A percentile compares a stretch with the other conserved stretches of the same genome.
Conservation (phyloP, 1,140 invertebrate genomes). For the Drosophila sucinea region DNA sequence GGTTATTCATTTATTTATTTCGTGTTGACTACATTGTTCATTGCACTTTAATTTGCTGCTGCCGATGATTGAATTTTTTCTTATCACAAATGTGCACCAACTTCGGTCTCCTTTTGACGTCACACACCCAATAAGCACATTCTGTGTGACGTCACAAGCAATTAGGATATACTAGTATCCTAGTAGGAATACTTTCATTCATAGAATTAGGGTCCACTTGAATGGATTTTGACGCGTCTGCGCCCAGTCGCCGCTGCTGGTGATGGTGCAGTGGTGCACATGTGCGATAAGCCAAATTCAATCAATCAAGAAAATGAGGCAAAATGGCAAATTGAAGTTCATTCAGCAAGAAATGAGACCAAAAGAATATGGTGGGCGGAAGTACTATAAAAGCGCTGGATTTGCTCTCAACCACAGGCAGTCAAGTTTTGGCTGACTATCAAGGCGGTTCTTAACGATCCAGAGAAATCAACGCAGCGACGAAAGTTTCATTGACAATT, state of each 20-base stretch:
- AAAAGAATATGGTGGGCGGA: not conserved
- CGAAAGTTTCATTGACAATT: conserved; percentile 19
- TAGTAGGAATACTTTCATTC: conserved; percentile 32
- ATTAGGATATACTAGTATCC: not conserved
- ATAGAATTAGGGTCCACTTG: conserved; percentile 32
- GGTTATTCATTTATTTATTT: conserved; percentile 35
- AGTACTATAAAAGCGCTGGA: conserved; percentile 56
- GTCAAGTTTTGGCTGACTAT: conserved; percentile 47
- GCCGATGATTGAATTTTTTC: conserved; percentile 71
- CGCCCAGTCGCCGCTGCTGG: conserved; percentile 8
- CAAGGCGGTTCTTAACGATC: not conserved
- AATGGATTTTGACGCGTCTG: conserved; percentile 34
- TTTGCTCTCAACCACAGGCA: conserved; percentile 23
- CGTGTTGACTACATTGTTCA: conserved; percentile 49
- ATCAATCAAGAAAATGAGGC: conserved; percentile 63
- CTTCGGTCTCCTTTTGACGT: conserved; percentile 40
- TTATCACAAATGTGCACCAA: conserved; percentile 77
- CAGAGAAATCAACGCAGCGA: not conserved
- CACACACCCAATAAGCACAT: conserved; percentile 30
- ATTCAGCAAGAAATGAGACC: conserved; percentile 40
- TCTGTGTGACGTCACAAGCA: conserved; percentile 36
- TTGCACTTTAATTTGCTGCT: conserved; percentile 69
- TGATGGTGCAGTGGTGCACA: conserved; percentile 74
- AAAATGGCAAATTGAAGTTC: conserved; percentile 55
- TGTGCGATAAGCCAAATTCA: conserved; percentile 82